Conservation (phyloP, 2,797 vertebrate genomes). For the Bryconaethiops microstoma region DNA sequence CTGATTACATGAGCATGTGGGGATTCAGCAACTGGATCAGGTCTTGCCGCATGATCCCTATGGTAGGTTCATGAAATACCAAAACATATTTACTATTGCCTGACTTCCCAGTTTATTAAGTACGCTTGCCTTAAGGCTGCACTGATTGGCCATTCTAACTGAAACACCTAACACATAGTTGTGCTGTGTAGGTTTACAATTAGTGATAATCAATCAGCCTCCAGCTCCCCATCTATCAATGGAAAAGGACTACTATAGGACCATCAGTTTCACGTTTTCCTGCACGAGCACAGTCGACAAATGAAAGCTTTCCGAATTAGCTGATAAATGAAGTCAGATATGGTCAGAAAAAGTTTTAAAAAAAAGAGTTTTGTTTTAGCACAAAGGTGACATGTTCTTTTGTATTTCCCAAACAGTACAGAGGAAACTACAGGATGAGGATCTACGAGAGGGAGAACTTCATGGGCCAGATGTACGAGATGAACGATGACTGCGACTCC, state of each 20-base stretch:
- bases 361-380: not conserved
- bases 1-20: conserved; percentile 57
- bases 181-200: not conserved
- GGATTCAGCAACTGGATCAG: conserved; percentile 59
- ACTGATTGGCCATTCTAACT: not conserved
- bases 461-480: conserved; percentile 56
- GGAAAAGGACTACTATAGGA: too few relatives aligned
- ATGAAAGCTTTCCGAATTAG: not conserved
- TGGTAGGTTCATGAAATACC: conserved; percentile 34
- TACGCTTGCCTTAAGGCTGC: not conserved
- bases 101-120: not conserved
- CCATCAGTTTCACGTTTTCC: too few relatives aligned
- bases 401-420: conserved; percentile 19
- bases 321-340: too few relatives aligned
- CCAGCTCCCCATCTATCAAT: too few relatives aligned
- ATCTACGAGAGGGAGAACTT: conserved; percentile 62
- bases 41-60: conserved; percentile 62
- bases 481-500: conserved; percentile 51
- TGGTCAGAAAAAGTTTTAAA: not conserved
- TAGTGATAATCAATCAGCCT: too few relatives aligned
- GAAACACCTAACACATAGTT: not conserved
- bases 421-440: conserved; percentile 56
- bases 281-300: not conserved
- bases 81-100: too few relatives aligned
- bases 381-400: not conserved